Evolutionary conservation across 2,888 invertebrate species (phyloP), one percentile per base, ranked within the genome.

Genomic region (Mesochorus sp.): DNA sequence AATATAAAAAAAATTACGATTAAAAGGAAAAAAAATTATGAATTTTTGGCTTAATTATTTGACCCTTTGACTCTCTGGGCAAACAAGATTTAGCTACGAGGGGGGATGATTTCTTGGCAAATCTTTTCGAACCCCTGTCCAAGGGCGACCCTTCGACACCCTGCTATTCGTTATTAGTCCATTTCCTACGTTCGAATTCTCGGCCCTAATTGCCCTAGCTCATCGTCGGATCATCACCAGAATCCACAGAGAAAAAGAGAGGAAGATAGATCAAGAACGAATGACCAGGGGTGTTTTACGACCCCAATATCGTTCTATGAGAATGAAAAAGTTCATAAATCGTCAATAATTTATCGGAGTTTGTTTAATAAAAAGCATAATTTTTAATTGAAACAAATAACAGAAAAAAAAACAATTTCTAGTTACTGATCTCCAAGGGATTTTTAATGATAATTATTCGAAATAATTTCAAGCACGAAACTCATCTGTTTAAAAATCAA

Each of bases 161-260:
- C 31, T 49, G 61, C 37, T 37, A 62, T 72, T 82, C 80, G 77
- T 81, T 82, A 82, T 82, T 81, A 71, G 73, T 67, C 42, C 61
- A 74, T 79, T 79, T 81, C 64, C 72, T 57, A 57, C 24, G 59
- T 73, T 70, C 74, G 68, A 78, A 74, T 79, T 80, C 80, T 61
- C 72, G 62, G n/a, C 76, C 79, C 76, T 81, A 72, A 81, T 82
- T 80, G 78, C 74, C 73, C 61, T 51, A 71, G 72, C 75, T 83
- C 77, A 77, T 82, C 82, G 80, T 59, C 73, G 73, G 82, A 79
- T 81, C 79, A 82, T 75, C 77, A 64, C 73, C 77, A 75, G 74
- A 47, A 39, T 53, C 51, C 44, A 24, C 10, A 10, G 14, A 55
- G 67, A 34, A 49, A 73, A n/a, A n/a, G n/a, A n/a, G n/a, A n/a